Evolutionary conservation across 1,140 invertebrate species (phyloP), one percentile per base, ranked within the genome.

Genomic region (Ruditapes philippinarum): DNA sequence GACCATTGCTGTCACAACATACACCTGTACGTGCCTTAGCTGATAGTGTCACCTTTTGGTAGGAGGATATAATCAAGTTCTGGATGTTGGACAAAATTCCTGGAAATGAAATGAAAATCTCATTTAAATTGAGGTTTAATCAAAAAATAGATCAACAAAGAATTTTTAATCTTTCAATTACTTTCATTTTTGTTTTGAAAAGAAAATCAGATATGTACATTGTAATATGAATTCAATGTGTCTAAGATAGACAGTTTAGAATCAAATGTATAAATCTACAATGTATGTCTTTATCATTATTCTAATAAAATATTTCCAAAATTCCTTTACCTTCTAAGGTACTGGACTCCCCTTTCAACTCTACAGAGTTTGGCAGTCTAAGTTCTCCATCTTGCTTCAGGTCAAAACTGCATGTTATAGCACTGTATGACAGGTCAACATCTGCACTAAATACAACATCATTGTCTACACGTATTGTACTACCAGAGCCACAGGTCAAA

Each of bases 1-100:
- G 45, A 2, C 93, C 92, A 82, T 65, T 86, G 17, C 78, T 74
- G 70, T 94, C 82, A 51, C 85, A 74, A 51, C 62, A 93, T 25
- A 79, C 70, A 17, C 92, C 92, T 22, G 93, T 94, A 11, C 91
- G 62, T 0, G 91, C 93, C 19, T 91, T 88, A 14, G 90, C 81
- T 28, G 92, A 92, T n/a, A 94, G 91, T 57, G 81, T 90, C 38
- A 90, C 92, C 28, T 91, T 89, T 88, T 93, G 93, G 28, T 91
- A 49, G 17, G 92, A 91, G 3, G 93, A 91, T 31, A 94, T 91
- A 17, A 94, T 90, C 80, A 94, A 62, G 60, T 89, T 90, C 28
- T 89, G 87, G 17, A 94, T 91, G 79, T 94, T 94, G 31, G 92
- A 92, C 33, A 94, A 73, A 31, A 89, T 92, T 33, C 93, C 93